Evolutionary conservation across 2,888 invertebrate genomes (phyloP), one percentile per base, ranked within the genome.

Genomic region (Brassicogethes aeneus): DNA sequence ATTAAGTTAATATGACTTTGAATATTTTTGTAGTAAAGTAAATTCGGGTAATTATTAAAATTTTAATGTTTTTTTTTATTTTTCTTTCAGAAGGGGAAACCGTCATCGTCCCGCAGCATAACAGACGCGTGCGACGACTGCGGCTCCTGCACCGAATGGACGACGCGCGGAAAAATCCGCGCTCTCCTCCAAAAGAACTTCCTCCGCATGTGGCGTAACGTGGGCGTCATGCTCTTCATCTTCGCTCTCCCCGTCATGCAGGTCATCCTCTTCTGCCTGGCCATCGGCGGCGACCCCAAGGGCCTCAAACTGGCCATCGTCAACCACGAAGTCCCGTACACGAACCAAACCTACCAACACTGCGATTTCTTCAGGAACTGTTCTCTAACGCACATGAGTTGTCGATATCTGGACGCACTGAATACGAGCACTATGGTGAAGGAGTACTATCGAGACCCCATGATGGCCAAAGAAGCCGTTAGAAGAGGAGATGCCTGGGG

Each of bases 221-320:
- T 91, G 45, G 90, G 90, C 33, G 88, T 93, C 46, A 88, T 94
- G 85, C 72, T 92, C 60, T 94, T 94, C 70, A 90, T 93, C 60
- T 93, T 93, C 66, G 87, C 90, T 23, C 70, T 93, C 56, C 93
- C 93, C n/a, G 88, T 59, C 14, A 85, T 93, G 80, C 91, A 93
- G 71, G 91, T 93, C 45, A 87, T 92, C 41, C 78, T 94, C 42
- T 93, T 93, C 75, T 93, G 93, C 64, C 70, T 92, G 65, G 93
- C 93, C 43, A 92, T 91, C 50, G 91, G 91, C 36, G 75, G 89
- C 16, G 90, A 91, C 65, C 91, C 91, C 1, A 82, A 80, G 42
- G 87, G 85, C 36, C 74, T 93, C 2, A 82, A 77, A 55, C 65
- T 93, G 61, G 90, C 90, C 30, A 79, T 90, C 59, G 79, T 84